phyloP scores from a whole-genome alignment of 1,140 invertebrate genomes.

The Nasonia longicornis region DNA sequence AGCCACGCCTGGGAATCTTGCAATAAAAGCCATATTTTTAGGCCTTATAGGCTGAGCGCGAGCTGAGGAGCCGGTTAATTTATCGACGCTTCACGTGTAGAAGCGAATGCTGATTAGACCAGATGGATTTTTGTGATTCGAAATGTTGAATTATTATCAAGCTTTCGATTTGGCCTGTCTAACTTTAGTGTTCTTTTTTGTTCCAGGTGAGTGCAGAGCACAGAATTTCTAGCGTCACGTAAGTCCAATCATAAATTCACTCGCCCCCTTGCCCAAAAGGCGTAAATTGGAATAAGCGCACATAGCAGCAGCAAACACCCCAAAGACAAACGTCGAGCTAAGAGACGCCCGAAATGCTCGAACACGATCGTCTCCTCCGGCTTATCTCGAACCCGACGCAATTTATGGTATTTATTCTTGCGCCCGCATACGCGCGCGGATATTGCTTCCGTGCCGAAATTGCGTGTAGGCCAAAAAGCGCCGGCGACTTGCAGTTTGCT shows the following conservation, averaged over 20 bases:
- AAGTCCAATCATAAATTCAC: background rate
- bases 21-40: slow-evolving; percentile 9
- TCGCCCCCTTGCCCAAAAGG: background rate
- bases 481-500: background rate
- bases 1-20: background rate
- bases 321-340: background rate
- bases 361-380: slow-evolving; percentile 27
- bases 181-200: background rate
- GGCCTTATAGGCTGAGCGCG: background rate
- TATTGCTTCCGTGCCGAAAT: slow-evolving; percentile 22
- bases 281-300: slow-evolving; percentile 20
- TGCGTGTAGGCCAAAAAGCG: background rate
- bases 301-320: background rate
- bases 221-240: background rate
- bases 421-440: slow-evolving; percentile 17
- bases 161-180: background rate
- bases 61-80: background rate
- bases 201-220: background rate
- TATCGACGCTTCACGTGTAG: background rate
- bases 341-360: slow-evolving; percentile 24
- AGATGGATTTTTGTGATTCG: background rate
- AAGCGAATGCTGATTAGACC: background rate
- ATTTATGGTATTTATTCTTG: slow-evolving; percentile 40
- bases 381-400: slow-evolving; percentile 11
- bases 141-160: background rate